Conservation (phyloP, 2,113 vertebrate species). For the Ammodytes marinus region DNA sequence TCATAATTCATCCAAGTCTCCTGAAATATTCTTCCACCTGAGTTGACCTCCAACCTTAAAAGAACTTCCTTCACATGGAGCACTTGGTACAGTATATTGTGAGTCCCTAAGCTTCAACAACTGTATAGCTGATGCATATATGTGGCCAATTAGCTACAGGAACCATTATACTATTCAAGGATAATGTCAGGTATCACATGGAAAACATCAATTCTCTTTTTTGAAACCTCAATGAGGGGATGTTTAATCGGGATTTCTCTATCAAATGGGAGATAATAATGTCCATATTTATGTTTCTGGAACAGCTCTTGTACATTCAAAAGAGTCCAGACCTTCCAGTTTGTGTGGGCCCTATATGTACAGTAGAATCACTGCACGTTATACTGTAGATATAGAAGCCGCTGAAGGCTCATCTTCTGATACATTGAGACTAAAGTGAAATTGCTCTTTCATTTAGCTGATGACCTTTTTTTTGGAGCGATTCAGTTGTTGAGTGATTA, state of each 20-base stretch:
- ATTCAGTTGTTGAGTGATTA: constrained; percentile 51
- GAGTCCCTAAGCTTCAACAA: too few species aligned
- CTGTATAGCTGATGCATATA: too few species aligned
- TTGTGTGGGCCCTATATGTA: background rate
- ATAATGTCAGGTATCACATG: background rate
- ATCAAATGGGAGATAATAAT: background rate
- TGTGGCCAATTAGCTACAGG: too few species aligned
- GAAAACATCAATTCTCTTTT: background rate
- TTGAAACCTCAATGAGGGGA: background rate
- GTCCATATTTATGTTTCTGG: background rate
- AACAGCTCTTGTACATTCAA: background rate
- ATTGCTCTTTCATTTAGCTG: constrained; percentile 1
- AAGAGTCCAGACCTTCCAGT: constrained; percentile 3
- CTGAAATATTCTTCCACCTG: too few species aligned
- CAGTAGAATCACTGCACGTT: background rate
- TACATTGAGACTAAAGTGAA: constrained; percentile 2
- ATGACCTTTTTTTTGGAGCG: constrained; percentile 48
- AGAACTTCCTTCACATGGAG: too few species aligned
- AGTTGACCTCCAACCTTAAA: too few species aligned
- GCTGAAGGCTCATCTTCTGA: background rate
- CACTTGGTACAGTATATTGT: too few species aligned
- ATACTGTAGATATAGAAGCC: constrained; percentile 2
- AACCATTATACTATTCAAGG: background rate
- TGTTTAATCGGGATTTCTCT: background rate
- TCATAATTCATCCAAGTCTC: too few species aligned